Base-by-base conservation (phyloP, 2,888 invertebrate species). In the Papilio elwesi region DNA sequence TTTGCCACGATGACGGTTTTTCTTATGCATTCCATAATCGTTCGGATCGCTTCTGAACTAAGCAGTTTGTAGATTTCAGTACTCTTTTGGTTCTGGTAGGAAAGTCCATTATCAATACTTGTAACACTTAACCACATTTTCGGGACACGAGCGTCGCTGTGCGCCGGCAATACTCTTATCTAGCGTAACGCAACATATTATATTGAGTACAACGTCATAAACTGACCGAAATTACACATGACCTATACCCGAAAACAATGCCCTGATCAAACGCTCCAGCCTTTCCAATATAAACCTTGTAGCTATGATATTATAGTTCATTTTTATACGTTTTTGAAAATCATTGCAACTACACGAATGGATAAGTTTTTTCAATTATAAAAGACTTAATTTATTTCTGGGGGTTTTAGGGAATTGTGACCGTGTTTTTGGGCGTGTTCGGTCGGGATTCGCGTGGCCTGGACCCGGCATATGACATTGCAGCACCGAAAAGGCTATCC, bases 191-290 rank as follows among this genome's bases (percentile, higher is more conserved):
- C 82, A 87, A 83, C 85, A 85, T 85, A 87, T 85, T 86, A 87
- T 87, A 86, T 87, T 84, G 83, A 86, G 85, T 84, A 88, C 86
- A 83, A 84, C 82, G 85, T 90, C 90, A 89, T 90, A 91, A 92
- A 91, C 87, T 90, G 88, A 85, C 83, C 88, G 85, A 90, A 92
- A 92, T 92, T 91, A 91, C 89, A 87, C 79, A 81, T 82, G 82
- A 84, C 87, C 89, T 86, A 91, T 90, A 89, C 86, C 86, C 89
- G 88, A 91, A 92, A 92, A 91, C 90, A 92, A 92, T 90, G 87
- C 84, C 82, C 84, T 78, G 86, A 88, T 88, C 87, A 78, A 76
- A 74, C 70, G 7, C 26, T 38, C 43, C 0, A 36, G 49, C 66
- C 74, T 75, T 76, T 75, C 64, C 52, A 90, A 76, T 84, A 76